Percentiles rank a stretch among this genome's conserved stretches.
phyloP scores from a whole-genome alignment of 2,888 invertebrate species.

The Macrophya alboannulata region DNA sequence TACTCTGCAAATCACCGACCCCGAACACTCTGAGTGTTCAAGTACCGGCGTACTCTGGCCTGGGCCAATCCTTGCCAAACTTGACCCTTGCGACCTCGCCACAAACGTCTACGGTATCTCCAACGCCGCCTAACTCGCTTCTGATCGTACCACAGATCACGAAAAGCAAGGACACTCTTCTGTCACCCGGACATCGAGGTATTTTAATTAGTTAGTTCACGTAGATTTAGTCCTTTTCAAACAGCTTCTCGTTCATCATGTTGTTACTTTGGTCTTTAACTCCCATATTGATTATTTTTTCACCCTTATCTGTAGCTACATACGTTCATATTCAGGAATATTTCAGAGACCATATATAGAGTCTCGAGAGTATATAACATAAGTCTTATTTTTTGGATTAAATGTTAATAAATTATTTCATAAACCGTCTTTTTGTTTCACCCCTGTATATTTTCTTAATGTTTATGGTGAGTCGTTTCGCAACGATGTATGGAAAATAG shows the following conservation, averaged over 20 bases:
- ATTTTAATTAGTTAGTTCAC: conserved; percentile 57
- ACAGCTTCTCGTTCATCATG: background rate
- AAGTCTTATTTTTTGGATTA: conserved; percentile 11
- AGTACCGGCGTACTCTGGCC: conserved; percentile 83
- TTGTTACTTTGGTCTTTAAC: background rate
- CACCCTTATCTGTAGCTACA: background rate
- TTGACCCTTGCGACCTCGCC: conserved; percentile 81
- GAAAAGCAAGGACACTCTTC: conserved; percentile 78
- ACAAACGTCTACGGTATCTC: conserved; percentile 78
- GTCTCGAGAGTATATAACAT: background rate
- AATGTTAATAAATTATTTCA: background rate
- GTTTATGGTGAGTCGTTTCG: background rate
- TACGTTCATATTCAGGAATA: background rate
- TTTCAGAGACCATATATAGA: background rate
- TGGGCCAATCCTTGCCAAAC: conserved; percentile 92
- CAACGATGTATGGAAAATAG: background rate
- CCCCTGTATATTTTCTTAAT: too few species aligned
- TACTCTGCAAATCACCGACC: conserved; percentile 81
- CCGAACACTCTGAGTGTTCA: conserved; percentile 90
- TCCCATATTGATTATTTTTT: background rate
- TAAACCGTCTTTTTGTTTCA: background rate
- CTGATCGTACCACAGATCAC: conserved; percentile 80
- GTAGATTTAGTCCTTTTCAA: background rate
- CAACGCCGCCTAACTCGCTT: conserved; percentile 78
- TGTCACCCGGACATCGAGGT: conserved; percentile 79